Evolutionary conservation across 1,140 invertebrate species (phyloP), one percentile per base, ranked within the genome.

Genomic region (Neodiprion pinetum): DNA sequence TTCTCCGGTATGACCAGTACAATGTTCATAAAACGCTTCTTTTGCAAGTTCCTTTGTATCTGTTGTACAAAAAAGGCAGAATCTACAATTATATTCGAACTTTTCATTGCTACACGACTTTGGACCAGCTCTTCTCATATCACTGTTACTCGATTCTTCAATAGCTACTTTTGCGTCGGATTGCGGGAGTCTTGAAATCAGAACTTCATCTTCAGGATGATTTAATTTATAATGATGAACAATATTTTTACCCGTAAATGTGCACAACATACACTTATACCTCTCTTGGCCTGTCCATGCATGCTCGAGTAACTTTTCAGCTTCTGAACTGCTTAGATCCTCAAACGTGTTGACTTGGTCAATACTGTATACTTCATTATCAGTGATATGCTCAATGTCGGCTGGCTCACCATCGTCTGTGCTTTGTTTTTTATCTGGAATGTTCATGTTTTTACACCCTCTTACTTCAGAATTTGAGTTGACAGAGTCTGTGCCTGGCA

Each of bases 1-100:
- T 83, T 95, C 94, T 0, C 94, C 94, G 0, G 93, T 95, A 74
- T 95, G 94, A 69, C 85, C 89, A n/a, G 90, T 91, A 14, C 93
- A 89, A 78, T 95, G 93, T 80, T 93, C 92, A 79, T 92, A 93
- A 78, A 93, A 92, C 12, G 85, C 82, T 79, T 91, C 84, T 14
- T 88, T 75, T 7, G 70, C 82, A 47, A 68, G 49, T 23, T 73
- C 68, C 79, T 72, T 80, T 61, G 80, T 87, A 84, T 80, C 88
- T 82, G 84, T 87, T 76, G 75, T 87, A 80, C 80, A 82, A 48
- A 80, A 85, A 3, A 69, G 12, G 70, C 92, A 93, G 77, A 92
- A 91, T 78, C 90, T 81, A 67, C 90, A 90, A 1, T 72, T 71
- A 47, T 84, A 89, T 66, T 79, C 77, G 86, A 79, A 84, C 88